Evolutionary conservation across 2,797 vertebrate genomes (phyloP).

Genomic region (Micrastur ruficollis): DNA sequence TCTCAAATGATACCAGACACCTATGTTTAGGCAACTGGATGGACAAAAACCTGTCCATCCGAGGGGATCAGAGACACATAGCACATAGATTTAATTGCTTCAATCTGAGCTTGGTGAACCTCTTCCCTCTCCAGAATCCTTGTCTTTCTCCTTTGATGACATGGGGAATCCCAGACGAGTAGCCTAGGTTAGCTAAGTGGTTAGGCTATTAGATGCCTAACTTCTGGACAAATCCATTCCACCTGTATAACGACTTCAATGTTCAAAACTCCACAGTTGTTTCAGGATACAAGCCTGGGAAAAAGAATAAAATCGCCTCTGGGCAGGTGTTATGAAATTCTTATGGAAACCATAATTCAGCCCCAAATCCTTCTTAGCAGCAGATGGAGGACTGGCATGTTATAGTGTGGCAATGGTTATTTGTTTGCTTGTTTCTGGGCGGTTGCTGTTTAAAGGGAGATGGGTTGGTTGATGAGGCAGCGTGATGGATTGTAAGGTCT

Average conservation of each 20-base stretch:
- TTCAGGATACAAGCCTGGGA: not conserved
- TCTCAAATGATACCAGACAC: not conserved
- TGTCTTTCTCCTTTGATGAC: not conserved
- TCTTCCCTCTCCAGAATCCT: not conserved
- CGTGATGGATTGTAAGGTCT: not conserved
- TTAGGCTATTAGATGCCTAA: not conserved
- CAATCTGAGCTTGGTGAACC: not conserved
- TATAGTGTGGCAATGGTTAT: not conserved
- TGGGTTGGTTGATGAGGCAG: not conserved
- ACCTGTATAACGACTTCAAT: too few species aligned
- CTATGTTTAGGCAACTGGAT: not conserved
- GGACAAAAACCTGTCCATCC: not conserved
- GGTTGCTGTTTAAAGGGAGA: not conserved
- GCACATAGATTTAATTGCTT: not conserved
- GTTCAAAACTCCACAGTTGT: not conserved
- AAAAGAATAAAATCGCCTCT: not conserved
- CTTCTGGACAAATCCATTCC: not conserved
- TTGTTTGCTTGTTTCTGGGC: not conserved
- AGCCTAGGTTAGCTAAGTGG: not conserved
- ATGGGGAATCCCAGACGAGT: not conserved
- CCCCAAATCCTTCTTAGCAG: not conserved
- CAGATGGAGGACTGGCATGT: accelerated
- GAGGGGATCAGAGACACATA: not conserved
- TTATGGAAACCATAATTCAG: not conserved
- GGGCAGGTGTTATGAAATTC: not conserved